These are phyloP conservation scores for Sebastes steindachneri DNA, from an alignment of 2,797 vertebrate species.

Conservation along the genomic window DNA sequence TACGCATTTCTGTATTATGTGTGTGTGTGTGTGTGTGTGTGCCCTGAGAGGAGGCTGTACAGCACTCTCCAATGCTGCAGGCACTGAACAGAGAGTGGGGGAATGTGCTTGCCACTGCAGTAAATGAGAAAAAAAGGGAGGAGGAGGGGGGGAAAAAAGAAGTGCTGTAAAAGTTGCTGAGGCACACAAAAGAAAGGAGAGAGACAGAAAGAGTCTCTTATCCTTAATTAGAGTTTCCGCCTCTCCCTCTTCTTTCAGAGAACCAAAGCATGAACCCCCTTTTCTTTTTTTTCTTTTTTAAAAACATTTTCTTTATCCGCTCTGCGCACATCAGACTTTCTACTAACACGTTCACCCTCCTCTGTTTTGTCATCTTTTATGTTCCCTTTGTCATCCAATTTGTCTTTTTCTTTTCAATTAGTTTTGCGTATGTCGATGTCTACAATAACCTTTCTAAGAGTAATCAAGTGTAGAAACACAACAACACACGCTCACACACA, in stretches of 20 bases:
- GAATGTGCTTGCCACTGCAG: conserved; percentile 80
- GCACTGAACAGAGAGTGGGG: conserved; percentile 62
- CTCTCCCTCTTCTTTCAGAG: conserved; percentile 51
- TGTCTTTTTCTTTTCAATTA: conserved; percentile 5
- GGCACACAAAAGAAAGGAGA: conserved; percentile 75
- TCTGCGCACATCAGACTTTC: background rate
- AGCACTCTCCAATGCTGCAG: conserved; percentile 73
- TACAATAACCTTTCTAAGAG: conserved; percentile 8
- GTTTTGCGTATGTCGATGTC: background rate
- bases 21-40: conserved; percentile 41
- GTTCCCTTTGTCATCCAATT: conserved; percentile 18
- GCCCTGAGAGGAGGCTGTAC: conserved; percentile 59
- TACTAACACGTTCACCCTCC: background rate
- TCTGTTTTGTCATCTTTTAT: conserved; percentile 8
- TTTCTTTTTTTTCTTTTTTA: conserved; percentile 2
- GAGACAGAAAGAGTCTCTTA: conserved; percentile 73
- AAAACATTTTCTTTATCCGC: conserved; percentile 29
- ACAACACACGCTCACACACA: background rate
- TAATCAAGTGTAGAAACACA: background rate
- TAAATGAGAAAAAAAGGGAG: conserved; percentile 65
- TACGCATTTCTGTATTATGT: conserved; percentile 36
- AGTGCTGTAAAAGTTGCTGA: conserved; percentile 80
- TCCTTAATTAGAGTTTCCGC: conserved; percentile 79
- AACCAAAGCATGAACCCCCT: conserved; percentile 50
- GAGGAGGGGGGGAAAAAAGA: conserved; percentile 26